Conservation (phyloP, 1,140 invertebrate genomes). For the Plutomurus gul region DNA sequence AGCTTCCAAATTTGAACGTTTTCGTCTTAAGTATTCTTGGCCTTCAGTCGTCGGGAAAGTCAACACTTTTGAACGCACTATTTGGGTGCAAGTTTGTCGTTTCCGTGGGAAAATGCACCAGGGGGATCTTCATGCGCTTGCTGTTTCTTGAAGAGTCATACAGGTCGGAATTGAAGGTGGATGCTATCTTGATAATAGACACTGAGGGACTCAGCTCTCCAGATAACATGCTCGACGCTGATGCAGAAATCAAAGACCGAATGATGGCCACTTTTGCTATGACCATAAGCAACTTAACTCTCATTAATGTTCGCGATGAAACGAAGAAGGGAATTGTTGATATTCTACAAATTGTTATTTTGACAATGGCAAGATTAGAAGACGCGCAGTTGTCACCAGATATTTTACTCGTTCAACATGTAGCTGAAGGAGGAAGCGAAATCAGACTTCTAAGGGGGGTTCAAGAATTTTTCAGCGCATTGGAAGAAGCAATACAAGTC, state of each 20-base stretch:
- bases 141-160: not conserved
- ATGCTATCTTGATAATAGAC: slow-evolving; percentile 40
- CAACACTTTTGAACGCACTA: slow-evolving; percentile 40
- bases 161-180: not conserved
- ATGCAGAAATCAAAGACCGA: slow-evolving; percentile 28
- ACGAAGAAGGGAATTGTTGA: not conserved
- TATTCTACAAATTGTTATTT: not conserved
- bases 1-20: slow-evolving; percentile 16
- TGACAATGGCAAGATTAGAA: slow-evolving; percentile 11
- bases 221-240: slow-evolving; percentile 10
- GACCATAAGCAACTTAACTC: slow-evolving; percentile 32
- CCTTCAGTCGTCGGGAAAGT: slow-evolving; percentile 36
- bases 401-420: slow-evolving; percentile 21
- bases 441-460: not conserved
- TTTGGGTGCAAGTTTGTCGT: slow-evolving; percentile 41
- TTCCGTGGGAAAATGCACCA: slow-evolving; percentile 32
- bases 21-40: slow-evolving; percentile 40
- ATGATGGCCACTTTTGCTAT: slow-evolving; percentile 36
- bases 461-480: not conserved
- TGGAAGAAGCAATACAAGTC: slow-evolving; percentile 26
- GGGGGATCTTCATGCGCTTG: slow-evolving; percentile 37
- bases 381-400: not conserved
- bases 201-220: slow-evolving; percentile 39
- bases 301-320: slow-evolving; percentile 27
- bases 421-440: not conserved